phyloP scores from a whole-genome alignment of 2,888 invertebrate genomes.

The Caradrina kadenii region DNA sequence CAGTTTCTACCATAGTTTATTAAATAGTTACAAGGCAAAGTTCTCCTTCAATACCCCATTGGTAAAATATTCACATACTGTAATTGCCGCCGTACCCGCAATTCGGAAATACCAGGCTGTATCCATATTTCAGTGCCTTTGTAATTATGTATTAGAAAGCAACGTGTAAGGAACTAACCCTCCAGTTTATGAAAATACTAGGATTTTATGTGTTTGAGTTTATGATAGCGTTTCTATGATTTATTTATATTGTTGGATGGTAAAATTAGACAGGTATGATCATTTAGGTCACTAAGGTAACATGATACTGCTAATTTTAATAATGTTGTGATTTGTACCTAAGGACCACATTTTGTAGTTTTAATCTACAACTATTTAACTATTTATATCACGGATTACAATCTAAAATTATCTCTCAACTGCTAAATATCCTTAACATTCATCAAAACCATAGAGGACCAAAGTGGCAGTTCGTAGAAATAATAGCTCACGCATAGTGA shows the following conservation, averaged over 20 bases:
- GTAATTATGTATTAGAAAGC: constrained; percentile 52
- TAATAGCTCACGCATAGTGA: constrained; percentile 45
- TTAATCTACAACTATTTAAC: background rate
- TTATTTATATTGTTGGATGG: constrained; percentile 31
- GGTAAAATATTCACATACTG: constrained; percentile 50
- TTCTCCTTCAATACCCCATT: constrained; percentile 32
- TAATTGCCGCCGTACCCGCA: constrained; percentile 41
- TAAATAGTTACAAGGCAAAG: constrained; percentile 17
- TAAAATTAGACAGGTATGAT: constrained; percentile 12
- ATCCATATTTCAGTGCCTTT: constrained; percentile 51
- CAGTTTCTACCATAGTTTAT: constrained; percentile 16
- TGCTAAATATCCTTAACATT: background rate
- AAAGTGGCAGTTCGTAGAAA: constrained; percentile 33
- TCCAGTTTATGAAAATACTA: constrained; percentile 21
- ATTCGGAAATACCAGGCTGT: constrained; percentile 51
- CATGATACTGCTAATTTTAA: background rate
- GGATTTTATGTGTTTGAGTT: constrained; percentile 47
- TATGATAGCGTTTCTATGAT: constrained; percentile 27
- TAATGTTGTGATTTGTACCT: background rate
- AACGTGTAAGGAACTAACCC: constrained; percentile 32
- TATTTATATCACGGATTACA: background rate
- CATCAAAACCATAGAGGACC: constrained; percentile 21
- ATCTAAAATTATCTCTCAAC: background rate
- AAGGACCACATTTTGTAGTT: background rate
- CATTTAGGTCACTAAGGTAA: background rate